Conservation (phyloP, 2,797 vertebrate species). For the Steatocranus sp. region DNA sequence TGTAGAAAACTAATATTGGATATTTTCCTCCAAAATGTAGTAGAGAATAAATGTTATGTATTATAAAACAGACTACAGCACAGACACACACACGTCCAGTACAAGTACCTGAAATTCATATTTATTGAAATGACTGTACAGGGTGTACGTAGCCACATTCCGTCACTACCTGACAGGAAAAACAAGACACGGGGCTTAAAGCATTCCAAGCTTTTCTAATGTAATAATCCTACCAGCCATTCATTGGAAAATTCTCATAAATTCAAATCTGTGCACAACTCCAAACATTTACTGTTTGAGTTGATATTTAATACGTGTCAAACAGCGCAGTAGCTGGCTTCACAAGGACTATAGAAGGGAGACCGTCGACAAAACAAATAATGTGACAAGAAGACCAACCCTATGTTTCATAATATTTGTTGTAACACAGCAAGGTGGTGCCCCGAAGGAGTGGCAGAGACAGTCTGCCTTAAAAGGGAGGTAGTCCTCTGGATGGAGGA, state of each 20-base stretch:
- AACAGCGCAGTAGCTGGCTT: background rate
- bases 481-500: conserved; percentile 15
- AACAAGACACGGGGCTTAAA: background rate
- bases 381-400: conserved; percentile 35
- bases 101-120: background rate
- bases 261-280: background rate
- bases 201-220: background rate
- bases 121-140: background rate
- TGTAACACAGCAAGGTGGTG: conserved; percentile 48
- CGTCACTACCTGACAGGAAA: background rate
- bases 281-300: background rate
- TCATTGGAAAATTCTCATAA: background rate
- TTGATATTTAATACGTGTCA: background rate
- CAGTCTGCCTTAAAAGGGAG: background rate
- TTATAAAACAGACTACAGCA: background rate
- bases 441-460: conserved; percentile 63
- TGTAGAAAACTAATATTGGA: background rate
- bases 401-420: conserved; percentile 40
- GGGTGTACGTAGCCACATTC: background rate
- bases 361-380: conserved; percentile 46
- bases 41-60: background rate
- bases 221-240: background rate
- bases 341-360: background rate
- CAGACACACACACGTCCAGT: background rate
- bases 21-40: background rate